Evolutionary conservation across 2,113 vertebrate genomes (phyloP), one percentile per base, ranked within the genome.

Genomic region (Cardinalis cardinalis): DNA sequence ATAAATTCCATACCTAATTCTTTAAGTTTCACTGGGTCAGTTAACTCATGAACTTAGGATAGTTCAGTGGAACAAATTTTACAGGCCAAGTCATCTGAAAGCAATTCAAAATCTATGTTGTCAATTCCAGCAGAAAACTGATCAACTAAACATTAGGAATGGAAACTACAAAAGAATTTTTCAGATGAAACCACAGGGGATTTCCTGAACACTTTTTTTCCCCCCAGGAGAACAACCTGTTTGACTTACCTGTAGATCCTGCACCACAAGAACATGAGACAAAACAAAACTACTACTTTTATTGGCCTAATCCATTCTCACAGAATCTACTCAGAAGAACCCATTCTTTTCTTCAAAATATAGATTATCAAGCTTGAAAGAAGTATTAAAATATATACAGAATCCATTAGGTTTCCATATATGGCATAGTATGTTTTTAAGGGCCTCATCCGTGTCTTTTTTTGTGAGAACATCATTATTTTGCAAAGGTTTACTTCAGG

Each of bases 391-490:
- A 46, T 72, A 32, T 7, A 58, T 16, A 34, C 1, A 7, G 40
- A 66, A 46, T 26, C 12, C 3, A 5, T 51, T 58, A 23, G 5
- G 6, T 83, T 83, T 90, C 26, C n/a, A 53, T 29, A 49, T 19
- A 52, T 17, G 7, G 6, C 14, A 61, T 13, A 38, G 3, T 18
- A 53, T 18, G 5, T n/a, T 78, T 81, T 53, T 52, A 80, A 69
- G 40, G 53, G 44, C 6, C 66, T 89, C 73, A 80, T 23, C 53
- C 5, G 4, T 55, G 10, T 9, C 7, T 69, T 36, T 43, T 55
- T 68, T 56, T 81, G 53, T 88, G 59, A 77, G 19, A 96, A 32
- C 21, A 56, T 73, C 40, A 43, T 46, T 70, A 66, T 65, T 89
- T 75, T 81, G 38, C 65, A 66, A 76, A 84, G 66, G 32, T 83